A percentile compares a stretch with the other conserved stretches of the same genome.
Conservation (phyloP, 2,888 invertebrate species). For the Petrophora chlorosata region DNA sequence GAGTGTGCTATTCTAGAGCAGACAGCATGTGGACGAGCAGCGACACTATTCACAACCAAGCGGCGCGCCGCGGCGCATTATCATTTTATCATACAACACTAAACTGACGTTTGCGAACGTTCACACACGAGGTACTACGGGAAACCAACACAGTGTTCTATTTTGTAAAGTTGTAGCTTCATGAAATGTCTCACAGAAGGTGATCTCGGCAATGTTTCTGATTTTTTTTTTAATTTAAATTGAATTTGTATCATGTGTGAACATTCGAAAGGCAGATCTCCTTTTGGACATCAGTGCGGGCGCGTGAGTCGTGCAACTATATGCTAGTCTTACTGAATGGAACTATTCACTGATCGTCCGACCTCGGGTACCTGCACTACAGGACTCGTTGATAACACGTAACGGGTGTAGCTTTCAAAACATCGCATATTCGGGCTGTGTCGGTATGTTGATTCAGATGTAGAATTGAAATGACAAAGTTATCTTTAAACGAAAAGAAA, state of each 20-base stretch:
- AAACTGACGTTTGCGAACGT: constrained; percentile 11
- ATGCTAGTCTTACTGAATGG: constrained; percentile 7
- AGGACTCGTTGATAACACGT: neutral
- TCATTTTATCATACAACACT: constrained; percentile 31
- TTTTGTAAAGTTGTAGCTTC: too few relatives aligned
- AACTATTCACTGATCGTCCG: constrained; percentile 2
- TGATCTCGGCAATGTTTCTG: too few relatives aligned
- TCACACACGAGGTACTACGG: neutral
- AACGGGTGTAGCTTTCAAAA: neutral
- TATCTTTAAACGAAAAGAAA: constrained; percentile 18
- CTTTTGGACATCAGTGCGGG: constrained; percentile 48
- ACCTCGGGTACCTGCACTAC: neutral
- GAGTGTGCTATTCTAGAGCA: neutral
- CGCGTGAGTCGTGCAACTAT: constrained; percentile 56
- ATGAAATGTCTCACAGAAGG: too few relatives aligned
- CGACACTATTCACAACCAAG: constrained; percentile 76
- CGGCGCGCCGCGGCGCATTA: constrained; percentile 50
- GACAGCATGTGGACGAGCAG: constrained; percentile 42
- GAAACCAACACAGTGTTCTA: too few relatives aligned
- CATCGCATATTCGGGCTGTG: neutral
- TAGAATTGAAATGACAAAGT: constrained; percentile 16
- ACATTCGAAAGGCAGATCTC: constrained; percentile 5
- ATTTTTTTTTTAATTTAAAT: too few relatives aligned
- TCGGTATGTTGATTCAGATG: constrained; percentile 10
- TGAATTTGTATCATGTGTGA: neutral